Conservation (phyloP, 2,113 vertebrate species). For the Stigmatopora argus region DNA sequence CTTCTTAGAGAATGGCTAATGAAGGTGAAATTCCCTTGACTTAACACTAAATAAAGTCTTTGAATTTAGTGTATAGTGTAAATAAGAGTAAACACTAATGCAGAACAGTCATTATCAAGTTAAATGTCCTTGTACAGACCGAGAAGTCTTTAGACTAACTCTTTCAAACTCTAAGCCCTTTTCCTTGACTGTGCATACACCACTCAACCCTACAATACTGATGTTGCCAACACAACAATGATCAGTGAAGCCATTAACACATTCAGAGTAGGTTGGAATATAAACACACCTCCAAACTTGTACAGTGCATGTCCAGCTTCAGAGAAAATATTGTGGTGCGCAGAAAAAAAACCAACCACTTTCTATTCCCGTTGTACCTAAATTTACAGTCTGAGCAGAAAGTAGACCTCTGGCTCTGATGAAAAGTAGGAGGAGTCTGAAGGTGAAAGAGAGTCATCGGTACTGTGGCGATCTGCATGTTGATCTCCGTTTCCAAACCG, state of each 20-base stretch:
- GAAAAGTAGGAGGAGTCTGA: slow-evolving; percentile 59
- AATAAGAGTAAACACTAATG: background rate
- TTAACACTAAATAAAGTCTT: background rate
- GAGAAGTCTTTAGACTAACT: background rate
- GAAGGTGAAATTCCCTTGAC: background rate
- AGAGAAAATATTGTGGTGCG: slow-evolving; percentile 8
- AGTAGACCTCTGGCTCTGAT: slow-evolving; percentile 92
- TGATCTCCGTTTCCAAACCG: slow-evolving; percentile 65
- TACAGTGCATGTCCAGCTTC: background rate
- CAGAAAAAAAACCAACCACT: slow-evolving; percentile 17
- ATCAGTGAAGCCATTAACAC: background rate
- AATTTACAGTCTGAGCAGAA: slow-evolving; percentile 74
- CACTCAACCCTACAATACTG: background rate
- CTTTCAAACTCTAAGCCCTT: background rate
- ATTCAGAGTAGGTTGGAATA: background rate
- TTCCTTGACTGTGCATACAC: background rate
- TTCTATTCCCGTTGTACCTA: slow-evolving; percentile 10
- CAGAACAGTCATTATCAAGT: background rate
- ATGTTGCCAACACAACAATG: background rate
- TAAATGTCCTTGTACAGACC: background rate
- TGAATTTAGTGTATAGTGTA: background rate
- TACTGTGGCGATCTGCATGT: slow-evolving; percentile 65
- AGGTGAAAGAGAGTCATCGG: slow-evolving; percentile 60
- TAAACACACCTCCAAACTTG: background rate
- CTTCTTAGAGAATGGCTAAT: background rate